Base-by-base conservation (phyloP, 2,888 invertebrate species). In the Chymomyza fuscimana region DNA sequence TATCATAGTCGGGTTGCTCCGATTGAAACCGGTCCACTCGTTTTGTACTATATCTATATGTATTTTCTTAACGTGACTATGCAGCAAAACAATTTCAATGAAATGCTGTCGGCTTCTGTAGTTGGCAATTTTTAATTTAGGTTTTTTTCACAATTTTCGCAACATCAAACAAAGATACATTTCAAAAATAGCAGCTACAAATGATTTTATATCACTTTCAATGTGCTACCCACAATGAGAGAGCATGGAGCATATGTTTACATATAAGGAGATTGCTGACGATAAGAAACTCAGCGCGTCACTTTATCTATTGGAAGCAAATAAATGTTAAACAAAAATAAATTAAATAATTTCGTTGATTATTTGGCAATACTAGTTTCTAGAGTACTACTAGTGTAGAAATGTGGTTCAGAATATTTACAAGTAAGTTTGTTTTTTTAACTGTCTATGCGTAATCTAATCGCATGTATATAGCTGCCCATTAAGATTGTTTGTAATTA, bases 151-250 rank as follows among this genome's bases (percentile, higher is more conserved):
- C 56, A 29, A n/a, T 40, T 25, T 29, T n/a, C 51, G 58, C 58
- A 32, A 62, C 69, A 65, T 67, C 69, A 67, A 46, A 32, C 50
- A 58, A 59, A 77, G 71, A 63, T 61, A 78, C 73, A 76, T n/a
- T 15, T 36, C 15, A 22, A 59, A 60, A 77, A 63, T 65, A 87
- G 80, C 81, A 81, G 79, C 86, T 86, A 84, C 71, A 78, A 81
- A 76, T 70, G 71, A 73, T 79, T 86, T 83, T 70, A 29, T 81
- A 86, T 79, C 85, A 73, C 66, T 81, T 59, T 63, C 65, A 66
- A 12, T 60, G 22, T 22, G 36, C 46, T 67, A 66, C 70, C 66
- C 62, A 51, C 22, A 1, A 5, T 32, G 32, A 46, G 40, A 4
- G 40, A 46, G 10, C 12, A 12, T 12, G 40, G 12, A 7, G 40